These are phyloP conservation scores for Mactra quadrangularis DNA, from an alignment of 1,140 invertebrate genomes.

Conservation along the genomic window DNA sequence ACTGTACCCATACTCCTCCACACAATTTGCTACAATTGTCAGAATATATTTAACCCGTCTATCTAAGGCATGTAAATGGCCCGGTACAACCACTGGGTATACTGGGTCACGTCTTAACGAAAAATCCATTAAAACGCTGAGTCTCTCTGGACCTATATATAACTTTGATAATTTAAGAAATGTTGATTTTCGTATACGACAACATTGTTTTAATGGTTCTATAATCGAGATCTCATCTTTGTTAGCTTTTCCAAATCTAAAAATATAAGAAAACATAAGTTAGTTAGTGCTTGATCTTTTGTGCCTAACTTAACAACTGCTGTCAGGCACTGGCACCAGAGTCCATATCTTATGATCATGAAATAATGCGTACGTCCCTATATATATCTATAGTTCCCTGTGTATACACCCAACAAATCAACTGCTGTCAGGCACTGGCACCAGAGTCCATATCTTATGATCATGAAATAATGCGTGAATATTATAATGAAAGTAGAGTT, in stretches of 20 bases:
- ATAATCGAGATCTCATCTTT: constrained; percentile 42
- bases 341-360: no score
- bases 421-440: no score
- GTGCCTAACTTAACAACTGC: no score
- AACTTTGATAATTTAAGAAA: constrained; percentile 31
- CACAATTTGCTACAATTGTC: constrained; percentile 18
- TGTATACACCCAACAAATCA: no score
- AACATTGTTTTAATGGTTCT: constrained; percentile 35
- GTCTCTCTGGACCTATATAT: constrained; percentile 40
- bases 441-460: no score
- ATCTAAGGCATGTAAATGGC: constrained; percentile 32
- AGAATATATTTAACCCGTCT: constrained; percentile 31
- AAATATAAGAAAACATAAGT: constrained; percentile 6
- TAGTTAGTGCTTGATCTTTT: no score
- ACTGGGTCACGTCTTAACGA: constrained; percentile 36
- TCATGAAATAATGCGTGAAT: no score
- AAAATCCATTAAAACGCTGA: constrained; percentile 25
- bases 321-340: no score
- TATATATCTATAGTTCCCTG: no score
- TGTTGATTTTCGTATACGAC: constrained; percentile 41
- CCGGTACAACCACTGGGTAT: constrained; percentile 33
- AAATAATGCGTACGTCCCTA: no score
- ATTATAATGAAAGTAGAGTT: no score
- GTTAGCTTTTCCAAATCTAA: constrained; percentile 39
- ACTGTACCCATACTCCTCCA: not conserved